These are phyloP conservation scores for Chamaea fasciata DNA, from an alignment of 2,113 vertebrate genomes.

Conservation along the genomic window DNA sequence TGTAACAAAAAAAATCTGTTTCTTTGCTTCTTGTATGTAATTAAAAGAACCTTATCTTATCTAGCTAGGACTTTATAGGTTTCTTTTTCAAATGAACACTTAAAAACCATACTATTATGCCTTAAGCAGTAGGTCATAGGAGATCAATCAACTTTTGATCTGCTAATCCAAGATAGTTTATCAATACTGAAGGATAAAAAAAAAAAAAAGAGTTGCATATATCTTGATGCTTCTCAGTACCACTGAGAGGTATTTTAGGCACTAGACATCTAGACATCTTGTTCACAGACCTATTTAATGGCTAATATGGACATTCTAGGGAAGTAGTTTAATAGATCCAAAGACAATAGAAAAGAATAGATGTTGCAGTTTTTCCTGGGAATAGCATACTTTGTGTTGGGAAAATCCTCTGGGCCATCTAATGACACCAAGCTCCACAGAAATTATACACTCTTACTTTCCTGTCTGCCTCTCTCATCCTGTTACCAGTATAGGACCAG, in stretches of 20 bases:
- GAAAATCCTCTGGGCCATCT: neutral
- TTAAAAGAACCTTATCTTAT: neutral
- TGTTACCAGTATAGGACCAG: neutral
- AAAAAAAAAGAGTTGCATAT: neutral
- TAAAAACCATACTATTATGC: neutral
- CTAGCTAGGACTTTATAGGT: neutral
- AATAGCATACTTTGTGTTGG: neutral
- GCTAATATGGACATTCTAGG: neutral
- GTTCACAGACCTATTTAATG: neutral
- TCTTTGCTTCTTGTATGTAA: neutral
- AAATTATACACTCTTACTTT: neutral
- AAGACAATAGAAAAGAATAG: neutral
- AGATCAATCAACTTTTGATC: neutral
- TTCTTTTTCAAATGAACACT: neutral
- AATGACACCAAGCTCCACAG: neutral
- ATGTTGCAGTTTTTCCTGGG: neutral
- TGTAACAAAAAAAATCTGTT: neutral
- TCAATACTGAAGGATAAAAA: neutral
- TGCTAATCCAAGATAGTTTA: neutral
- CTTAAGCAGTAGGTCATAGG: neutral
- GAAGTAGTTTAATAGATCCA: neutral
- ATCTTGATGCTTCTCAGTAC: neutral
- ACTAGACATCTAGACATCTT: accelerated
- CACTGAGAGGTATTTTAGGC: neutral
- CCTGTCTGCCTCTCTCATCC: neutral